Evolutionary conservation across 1,140 invertebrate genomes (phyloP), one percentile per base, ranked within the genome.

Genomic region (Druon quercuslanigerum): DNA sequence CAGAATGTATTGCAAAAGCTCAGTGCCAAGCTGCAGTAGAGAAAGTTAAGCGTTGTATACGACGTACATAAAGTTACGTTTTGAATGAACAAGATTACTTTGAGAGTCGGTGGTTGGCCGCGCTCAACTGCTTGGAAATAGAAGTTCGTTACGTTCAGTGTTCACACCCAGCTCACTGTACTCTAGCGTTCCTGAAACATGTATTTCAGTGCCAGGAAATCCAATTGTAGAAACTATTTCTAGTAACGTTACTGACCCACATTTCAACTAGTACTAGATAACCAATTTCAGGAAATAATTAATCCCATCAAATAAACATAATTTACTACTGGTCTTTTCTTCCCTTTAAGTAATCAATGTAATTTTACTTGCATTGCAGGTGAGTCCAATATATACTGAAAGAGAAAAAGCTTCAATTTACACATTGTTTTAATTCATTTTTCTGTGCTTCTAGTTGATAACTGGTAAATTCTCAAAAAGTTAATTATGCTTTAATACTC

Each of bases 81-180:
- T 66, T 40, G 60, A 66, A 66, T 40, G 60, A 66, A 66, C 60
- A 66, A 66, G 60, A 66, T 66, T 66, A 66, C 25, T 40, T 20
- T 66, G 60, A 66, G 60, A 66, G 60, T 40, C 40, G 33, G 60
- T 66, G 60, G 60, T 66, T 66, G 60, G 60, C 60, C 60, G 33
- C 40, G 60, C 40, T 66, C 60, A 66, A 66, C 60, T 66, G 40
- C 60, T 66, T 66, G 60, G 60, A 66, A 66, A 66, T 66, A 9
- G 60, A 66, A 66, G 60, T 66, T 46, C 40, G 40, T 46, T 46
- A 46, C 9, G 40, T 46, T 46, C 40, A 46, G 40, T 46, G 40
- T 46, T 66, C 60, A 66, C 60, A 40, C 60, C 60, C 25, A 40
- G 33, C 60, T 40, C 60, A 66, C 60, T 66, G 57, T 25, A 66